phyloP scores from a whole-genome alignment of 1,140 invertebrate genomes.

The Gryon sp. region DNA sequence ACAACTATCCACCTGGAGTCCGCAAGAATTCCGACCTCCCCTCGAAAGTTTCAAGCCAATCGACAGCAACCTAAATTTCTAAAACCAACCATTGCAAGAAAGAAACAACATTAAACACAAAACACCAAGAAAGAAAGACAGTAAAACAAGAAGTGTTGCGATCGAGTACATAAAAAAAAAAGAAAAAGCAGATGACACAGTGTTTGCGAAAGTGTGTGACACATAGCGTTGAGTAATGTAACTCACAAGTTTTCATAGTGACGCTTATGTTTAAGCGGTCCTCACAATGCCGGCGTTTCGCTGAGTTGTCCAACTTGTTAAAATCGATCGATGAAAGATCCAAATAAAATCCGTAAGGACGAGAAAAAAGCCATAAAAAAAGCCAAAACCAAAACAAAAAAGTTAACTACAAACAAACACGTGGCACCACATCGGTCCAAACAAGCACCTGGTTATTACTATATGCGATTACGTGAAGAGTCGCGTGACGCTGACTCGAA shows the following conservation, averaged over 20 bases:
- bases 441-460: conserved; percentile 17
- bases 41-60: conserved; percentile 7
- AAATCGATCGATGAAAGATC: too few relatives aligned
- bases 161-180: background rate
- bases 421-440: conserved; percentile 25
- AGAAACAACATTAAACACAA: background rate
- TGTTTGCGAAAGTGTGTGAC: conserved; percentile 36
- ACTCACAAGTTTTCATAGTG: conserved; percentile 49
- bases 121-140: background rate
- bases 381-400: conserved; percentile 2
- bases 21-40: conserved; percentile 19
- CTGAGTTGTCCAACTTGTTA: too few relatives aligned
- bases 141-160: background rate
- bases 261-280: conserved; percentile 25
- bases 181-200: conserved; percentile 7
- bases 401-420: conserved; percentile 45
- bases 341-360: too few relatives aligned
- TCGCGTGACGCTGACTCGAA: background rate
- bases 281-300: background rate
- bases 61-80: conserved; percentile 33
- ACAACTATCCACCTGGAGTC: background rate
- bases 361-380: too few relatives aligned
- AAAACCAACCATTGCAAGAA: background rate
- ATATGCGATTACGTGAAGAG: conserved; percentile 2
- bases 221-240: conserved; percentile 5